Evolutionary conservation across 2,888 invertebrate species (phyloP), one percentile per base, ranked within the genome.

Genomic region (Muscina levida): DNA sequence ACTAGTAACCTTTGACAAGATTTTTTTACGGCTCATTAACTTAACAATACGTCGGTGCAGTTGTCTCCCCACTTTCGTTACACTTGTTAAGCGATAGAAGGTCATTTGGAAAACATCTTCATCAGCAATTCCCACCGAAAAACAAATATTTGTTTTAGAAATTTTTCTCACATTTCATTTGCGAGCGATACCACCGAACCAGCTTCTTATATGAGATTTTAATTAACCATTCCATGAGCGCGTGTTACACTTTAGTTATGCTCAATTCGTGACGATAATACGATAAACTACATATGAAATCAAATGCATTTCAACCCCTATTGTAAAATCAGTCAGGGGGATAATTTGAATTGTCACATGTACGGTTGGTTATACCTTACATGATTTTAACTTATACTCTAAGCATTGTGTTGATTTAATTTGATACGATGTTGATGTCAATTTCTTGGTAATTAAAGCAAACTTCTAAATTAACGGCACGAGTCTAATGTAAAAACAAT

Each of bases 231-330:
- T 74, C 46, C 74, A 26, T 39, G 53, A 67, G 62, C 77, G 80
- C 74, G 80, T 81, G 80, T 67, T 74, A 48, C 5, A 51, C 71
- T 74, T 80, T 77, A 81, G 80, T 72, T 77, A 72, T 72, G 77
- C 77, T 53, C 15, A 53, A 15, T 73, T 26, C 26, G 67, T 57
- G 42, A 22, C 37, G n/a, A n/a, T 31, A 31, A 48, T 10, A 53
- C 11, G 24, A 24, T 31, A 31, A 62, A 62, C 37, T 59, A 17
- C 8, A 8, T 31, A 31, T 3, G 3, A 3, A 31, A 8, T 31
- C 31, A 31, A 31, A 31, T 31, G 19, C 17, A 17, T n/a, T 22
- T n/a, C 59, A 59, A 57, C 57, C 57, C 59, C 39, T 19, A 5
- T 1, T 19, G 11, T 24, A 10, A 53, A 24, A 53, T 31, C 3